Conservation (phyloP, 2,888 invertebrate species). For the Andrena dorsata region DNA sequence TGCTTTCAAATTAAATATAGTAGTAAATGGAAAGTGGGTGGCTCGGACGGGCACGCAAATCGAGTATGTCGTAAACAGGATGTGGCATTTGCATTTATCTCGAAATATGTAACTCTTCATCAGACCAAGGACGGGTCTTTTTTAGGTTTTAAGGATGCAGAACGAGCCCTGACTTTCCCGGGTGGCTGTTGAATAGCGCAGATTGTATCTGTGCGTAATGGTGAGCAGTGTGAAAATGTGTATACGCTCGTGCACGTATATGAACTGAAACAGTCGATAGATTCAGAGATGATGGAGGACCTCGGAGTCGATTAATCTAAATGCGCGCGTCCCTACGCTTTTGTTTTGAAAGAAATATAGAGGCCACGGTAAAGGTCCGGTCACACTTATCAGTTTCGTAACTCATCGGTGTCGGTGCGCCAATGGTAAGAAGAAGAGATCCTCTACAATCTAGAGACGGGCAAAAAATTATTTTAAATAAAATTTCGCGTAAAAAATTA, state of each 20-base stretch:
- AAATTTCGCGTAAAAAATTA: too few species aligned
- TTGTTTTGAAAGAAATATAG: background rate
- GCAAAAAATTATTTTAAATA: too few species aligned
- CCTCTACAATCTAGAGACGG: too few species aligned
- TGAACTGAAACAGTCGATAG: too few species aligned
- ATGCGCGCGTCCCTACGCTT: background rate
- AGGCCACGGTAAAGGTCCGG: background rate
- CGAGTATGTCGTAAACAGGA: constrained; percentile 1
- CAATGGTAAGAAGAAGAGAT: too few species aligned
- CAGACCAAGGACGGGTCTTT: background rate
- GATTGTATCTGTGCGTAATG: background rate
- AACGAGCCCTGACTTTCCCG: background rate
- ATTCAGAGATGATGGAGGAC: background rate
- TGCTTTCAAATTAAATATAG: background rate
- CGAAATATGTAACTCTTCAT: constrained; percentile 3
- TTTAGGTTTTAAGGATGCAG: background rate
- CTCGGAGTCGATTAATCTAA: background rate
- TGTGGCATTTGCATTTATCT: background rate
- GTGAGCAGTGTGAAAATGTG: background rate
- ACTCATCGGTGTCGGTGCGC: background rate
- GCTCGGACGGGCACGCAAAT: background rate
- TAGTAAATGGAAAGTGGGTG: background rate
- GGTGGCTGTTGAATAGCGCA: background rate
- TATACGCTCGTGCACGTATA: too few species aligned
- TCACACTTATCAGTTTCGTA: too few species aligned